phyloP scores from a whole-genome alignment of 2,113 vertebrate genomes.

The Eublepharis macularius region DNA sequence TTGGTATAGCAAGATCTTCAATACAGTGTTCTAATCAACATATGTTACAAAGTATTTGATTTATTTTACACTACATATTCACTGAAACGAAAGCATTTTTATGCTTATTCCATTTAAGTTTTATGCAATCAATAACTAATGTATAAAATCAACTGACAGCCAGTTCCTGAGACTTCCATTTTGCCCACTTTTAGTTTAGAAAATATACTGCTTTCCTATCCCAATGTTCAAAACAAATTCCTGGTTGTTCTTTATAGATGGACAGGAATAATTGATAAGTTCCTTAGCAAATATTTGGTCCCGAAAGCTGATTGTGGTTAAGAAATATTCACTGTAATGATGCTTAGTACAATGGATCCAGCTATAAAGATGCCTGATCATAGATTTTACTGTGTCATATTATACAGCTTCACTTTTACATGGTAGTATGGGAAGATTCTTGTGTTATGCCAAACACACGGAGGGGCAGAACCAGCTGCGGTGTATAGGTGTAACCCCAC shows the following conservation, averaged over 20 bases:
- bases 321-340: not conserved
- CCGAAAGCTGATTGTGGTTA: not conserved
- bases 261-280: not conserved
- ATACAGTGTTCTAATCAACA: not conserved
- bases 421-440: too few relatives aligned
- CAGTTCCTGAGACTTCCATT: not conserved
- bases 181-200: not conserved
- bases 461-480: too few relatives aligned
- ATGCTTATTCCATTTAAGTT: not conserved
- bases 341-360: too few relatives aligned
- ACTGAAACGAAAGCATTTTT: not conserved
- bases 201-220: not conserved
- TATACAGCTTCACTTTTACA: too few relatives aligned
- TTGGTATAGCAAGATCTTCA: not conserved
- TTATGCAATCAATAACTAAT: constrained; percentile 4
- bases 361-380: too few relatives aligned
- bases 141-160: not conserved
- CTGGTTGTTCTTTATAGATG: not conserved
- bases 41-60: not conserved
- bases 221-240: not conserved
- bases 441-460: too few relatives aligned
- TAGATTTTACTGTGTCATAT: too few relatives aligned
- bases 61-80: not conserved
- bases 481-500: too few relatives aligned
- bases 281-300: not conserved